Conservation (phyloP, 2,113 vertebrate species). For the Rallus limicola region DNA sequence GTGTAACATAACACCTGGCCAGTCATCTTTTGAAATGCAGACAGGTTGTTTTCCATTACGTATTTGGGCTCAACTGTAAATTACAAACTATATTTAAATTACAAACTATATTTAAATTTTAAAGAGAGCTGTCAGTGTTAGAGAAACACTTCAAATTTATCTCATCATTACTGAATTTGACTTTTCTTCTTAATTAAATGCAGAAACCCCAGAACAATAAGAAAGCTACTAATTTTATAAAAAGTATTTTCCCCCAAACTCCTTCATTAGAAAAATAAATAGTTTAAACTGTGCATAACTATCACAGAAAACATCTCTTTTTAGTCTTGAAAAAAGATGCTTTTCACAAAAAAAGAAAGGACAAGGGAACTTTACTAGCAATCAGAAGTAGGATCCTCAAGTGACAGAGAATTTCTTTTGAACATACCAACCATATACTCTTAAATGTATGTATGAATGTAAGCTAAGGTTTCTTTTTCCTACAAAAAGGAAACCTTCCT, state of each 20-base stretch:
- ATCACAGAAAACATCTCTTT: background rate
- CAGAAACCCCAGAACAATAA: background rate
- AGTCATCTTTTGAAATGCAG: background rate
- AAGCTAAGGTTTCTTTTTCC: accelerated
- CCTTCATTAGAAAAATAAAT: background rate
- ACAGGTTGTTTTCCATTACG: background rate
- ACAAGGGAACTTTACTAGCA: background rate
- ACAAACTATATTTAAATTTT: background rate
- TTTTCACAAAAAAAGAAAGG: background rate
- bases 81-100: background rate
- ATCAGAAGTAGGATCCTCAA: background rate
- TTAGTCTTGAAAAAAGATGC: background rate
- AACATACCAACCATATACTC: accelerated
- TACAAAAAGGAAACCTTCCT: no score
- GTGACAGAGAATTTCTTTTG: background rate
- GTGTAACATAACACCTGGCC: background rate
- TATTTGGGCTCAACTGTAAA: background rate
- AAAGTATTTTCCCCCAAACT: accelerated
- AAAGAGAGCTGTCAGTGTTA: background rate
- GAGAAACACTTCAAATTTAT: background rate
- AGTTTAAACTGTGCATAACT: background rate
- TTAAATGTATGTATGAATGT: background rate
- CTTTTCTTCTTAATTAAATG: background rate
- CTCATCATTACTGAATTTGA: background rate
- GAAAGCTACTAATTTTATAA: background rate